These are phyloP conservation scores for Aythya fuligula DNA, from an alignment of 2,797 vertebrate species.

Conservation along the genomic window DNA sequence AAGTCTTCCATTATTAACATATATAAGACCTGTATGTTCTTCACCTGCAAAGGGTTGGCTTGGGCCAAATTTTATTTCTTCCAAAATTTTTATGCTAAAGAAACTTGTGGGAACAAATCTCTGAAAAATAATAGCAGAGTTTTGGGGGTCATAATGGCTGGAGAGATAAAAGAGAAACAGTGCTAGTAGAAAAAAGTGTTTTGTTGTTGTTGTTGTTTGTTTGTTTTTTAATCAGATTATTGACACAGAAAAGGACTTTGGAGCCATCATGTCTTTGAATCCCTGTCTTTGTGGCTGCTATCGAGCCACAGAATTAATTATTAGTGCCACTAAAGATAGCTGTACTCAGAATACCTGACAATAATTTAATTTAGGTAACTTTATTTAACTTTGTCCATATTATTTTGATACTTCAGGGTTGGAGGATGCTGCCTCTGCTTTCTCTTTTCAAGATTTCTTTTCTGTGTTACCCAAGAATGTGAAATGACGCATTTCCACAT, in stretches of 20 bases:
- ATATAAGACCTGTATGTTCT: not conserved
- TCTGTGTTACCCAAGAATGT: not conserved
- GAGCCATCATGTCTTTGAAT: not conserved
- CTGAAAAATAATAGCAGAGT: not conserved
- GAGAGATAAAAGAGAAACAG: not conserved
- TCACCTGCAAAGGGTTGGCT: not conserved
- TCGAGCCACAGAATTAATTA: not conserved
- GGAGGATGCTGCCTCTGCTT: not conserved
- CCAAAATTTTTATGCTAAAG: not conserved
- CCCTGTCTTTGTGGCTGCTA: not conserved
- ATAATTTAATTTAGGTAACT: not conserved
- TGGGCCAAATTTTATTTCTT: not conserved
- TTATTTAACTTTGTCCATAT: not conserved
- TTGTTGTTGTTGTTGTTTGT: not conserved
- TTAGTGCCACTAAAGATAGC: not conserved
- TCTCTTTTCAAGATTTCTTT: not conserved
- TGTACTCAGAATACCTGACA: not conserved
- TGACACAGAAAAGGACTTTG: not conserved
- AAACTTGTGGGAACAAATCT: accelerated
- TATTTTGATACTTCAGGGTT: not conserved
- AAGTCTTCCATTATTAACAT: not conserved
- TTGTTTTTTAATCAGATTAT: not conserved
- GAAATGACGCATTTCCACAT: not conserved
- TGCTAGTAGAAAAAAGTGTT: accelerated
- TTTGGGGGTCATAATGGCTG: not conserved